A percentile compares a stretch with the other conserved stretches of the same genome.
Evolutionary conservation across 2,113 vertebrate species (phyloP).

Genomic region (Gadus macrocephalus): DNA sequence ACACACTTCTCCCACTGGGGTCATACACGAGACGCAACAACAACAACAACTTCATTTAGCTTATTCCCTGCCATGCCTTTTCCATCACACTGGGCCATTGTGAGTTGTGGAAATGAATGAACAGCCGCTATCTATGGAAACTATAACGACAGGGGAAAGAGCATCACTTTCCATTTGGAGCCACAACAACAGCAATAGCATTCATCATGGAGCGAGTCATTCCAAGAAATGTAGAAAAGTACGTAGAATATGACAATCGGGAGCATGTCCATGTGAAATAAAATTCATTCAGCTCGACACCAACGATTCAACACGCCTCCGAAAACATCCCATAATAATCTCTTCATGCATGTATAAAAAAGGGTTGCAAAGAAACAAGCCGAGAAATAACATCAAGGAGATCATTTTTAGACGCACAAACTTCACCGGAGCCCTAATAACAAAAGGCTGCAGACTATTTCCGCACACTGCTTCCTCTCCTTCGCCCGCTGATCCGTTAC

Average conservation of each 20-base stretch:
- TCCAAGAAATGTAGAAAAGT: too few relatives aligned
- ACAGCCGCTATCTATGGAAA: too few relatives aligned
- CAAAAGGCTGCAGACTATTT: constrained; percentile 6
- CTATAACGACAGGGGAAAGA: too few relatives aligned
- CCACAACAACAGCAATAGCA: too few relatives aligned
- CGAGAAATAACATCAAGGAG: constrained; percentile 13
- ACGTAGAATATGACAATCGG: too few relatives aligned
- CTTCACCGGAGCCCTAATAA: neutral
- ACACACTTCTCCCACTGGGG: neutral
- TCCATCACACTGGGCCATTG: neutral
- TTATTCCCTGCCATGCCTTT: neutral
- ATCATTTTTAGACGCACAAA: constrained; percentile 1
- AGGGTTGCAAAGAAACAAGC: neutral
- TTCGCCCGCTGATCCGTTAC: constrained; percentile 42
- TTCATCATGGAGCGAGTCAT: too few relatives aligned
- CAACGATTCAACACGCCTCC: neutral
- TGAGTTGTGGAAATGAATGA: neutral
- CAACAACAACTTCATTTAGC: neutral
- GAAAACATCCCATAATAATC: neutral
- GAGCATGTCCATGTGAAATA: too few relatives aligned
- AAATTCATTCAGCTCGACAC: too few relatives aligned
- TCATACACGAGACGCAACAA: neutral
- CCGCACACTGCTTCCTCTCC: constrained; percentile 12
- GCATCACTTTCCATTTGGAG: too few relatives aligned
- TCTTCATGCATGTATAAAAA: neutral